Evolutionary conservation across 2,888 invertebrate genomes (phyloP).

Genomic region (Laothoe populi): DNA sequence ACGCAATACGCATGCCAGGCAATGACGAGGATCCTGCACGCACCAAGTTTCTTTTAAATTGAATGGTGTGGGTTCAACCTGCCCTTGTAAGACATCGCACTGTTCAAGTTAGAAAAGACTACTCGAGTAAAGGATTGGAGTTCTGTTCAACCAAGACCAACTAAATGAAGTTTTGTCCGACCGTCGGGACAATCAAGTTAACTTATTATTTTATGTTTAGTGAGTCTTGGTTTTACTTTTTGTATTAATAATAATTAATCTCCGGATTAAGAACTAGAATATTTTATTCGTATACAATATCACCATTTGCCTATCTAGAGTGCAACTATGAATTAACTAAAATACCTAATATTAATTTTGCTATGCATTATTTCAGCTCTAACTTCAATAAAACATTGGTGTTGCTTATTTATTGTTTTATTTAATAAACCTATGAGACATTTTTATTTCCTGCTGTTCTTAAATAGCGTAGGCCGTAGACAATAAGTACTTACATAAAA

Average conservation of each 20-base stretch:
- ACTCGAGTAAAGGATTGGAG: constrained; percentile 83
- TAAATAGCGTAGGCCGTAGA: too few relatives aligned
- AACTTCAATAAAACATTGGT: constrained; percentile 72
- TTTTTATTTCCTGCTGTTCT: too few relatives aligned
- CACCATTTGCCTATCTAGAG: constrained; percentile 32
- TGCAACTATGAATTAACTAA: not conserved
- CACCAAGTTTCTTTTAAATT: constrained; percentile 83
- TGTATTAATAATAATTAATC: constrained; percentile 62
- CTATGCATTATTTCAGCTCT: constrained; percentile 71
- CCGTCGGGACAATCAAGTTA: constrained; percentile 60
- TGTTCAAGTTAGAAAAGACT: constrained; percentile 85
- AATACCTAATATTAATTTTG: constrained; percentile 35
- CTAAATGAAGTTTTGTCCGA: constrained; percentile 76
- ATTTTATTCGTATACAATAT: constrained; percentile 37
- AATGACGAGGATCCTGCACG: constrained; percentile 74
- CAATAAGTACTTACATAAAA: too few relatives aligned
- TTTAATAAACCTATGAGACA: constrained; percentile 22
- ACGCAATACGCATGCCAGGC: constrained; percentile 47
- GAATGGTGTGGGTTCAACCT: constrained; percentile 82
- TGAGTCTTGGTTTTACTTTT: constrained; percentile 84
- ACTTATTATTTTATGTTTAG: constrained; percentile 78
- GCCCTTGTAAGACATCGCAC: constrained; percentile 76
- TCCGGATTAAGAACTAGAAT: constrained; percentile 51
- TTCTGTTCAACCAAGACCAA: constrained; percentile 85
- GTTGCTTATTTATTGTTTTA: constrained; percentile 64